Conservation (phyloP, 2,113 vertebrate species). For the Oxyruncus cristatus region DNA sequence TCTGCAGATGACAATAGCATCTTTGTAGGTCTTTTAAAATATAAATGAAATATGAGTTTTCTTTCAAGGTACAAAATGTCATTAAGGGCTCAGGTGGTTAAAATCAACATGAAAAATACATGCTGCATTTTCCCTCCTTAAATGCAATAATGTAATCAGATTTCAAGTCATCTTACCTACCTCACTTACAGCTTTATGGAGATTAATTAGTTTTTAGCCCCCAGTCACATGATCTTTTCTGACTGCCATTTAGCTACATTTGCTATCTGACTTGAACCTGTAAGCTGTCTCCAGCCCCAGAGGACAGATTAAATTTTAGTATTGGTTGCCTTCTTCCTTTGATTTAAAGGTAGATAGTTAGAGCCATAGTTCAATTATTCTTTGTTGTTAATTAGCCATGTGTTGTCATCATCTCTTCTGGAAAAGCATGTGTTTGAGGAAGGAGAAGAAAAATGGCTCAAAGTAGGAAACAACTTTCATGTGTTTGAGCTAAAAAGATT, state of each 20-base stretch:
- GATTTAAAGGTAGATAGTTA: conserved; percentile 74
- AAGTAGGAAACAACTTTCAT: not conserved
- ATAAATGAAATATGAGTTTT: conserved; percentile 74
- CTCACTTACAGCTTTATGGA: conserved; percentile 92
- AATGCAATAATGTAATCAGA: conserved; percentile 85
- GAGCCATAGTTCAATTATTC: conserved; percentile 64
- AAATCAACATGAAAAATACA: conserved; percentile 94
- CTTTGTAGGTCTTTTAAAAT: conserved; percentile 67
- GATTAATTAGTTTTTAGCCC: conserved; percentile 96
- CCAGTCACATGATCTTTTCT: conserved; percentile 78
- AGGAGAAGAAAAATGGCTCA: not conserved
- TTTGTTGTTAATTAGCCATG: conserved; percentile 66
- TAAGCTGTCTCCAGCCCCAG: conserved; percentile 70
- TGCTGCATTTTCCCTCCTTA: conserved; percentile 78
- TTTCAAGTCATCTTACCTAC: conserved; percentile 92
- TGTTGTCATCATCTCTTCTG: conserved; percentile 1
- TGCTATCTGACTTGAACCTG: conserved; percentile 81
- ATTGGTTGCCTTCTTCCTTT: conserved; percentile 76
- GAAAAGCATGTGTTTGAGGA: not conserved
- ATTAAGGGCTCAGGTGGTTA: conserved; percentile 94
- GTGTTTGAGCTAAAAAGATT: not conserved
- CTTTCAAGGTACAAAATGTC: conserved; percentile 77
- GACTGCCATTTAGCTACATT: conserved; percentile 81
- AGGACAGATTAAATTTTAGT: conserved; percentile 81
- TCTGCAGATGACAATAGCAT: conserved; percentile 45